A percentile compares a stretch with the other conserved stretches of the same genome.
phyloP scores from a whole-genome alignment of 2,888 invertebrate species.

The Scaeva pyrastri region DNA sequence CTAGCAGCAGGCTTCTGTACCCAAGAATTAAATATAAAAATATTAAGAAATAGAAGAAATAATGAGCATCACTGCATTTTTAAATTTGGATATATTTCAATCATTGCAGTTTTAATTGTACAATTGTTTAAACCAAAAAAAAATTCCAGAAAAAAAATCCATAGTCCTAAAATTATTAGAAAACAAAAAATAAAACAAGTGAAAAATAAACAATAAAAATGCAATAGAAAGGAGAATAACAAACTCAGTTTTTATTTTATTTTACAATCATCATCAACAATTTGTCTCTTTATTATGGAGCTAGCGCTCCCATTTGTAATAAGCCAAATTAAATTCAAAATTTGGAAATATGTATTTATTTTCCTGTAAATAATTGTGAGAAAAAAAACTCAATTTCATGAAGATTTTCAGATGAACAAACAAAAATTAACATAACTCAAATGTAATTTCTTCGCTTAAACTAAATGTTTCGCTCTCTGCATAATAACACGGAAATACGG shows the following conservation, averaged over 20 bases:
- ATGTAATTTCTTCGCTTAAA: no score
- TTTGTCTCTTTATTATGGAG: no score
- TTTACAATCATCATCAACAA: neutral
- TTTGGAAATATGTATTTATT: no score
- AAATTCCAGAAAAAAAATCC: conserved; percentile 40
- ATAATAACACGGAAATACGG: no score
- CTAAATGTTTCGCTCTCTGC: no score
- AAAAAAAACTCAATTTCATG: no score
- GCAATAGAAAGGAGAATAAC: conserved; percentile 17
- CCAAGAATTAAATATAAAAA: conserved; percentile 12
- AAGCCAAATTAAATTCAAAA: no score
- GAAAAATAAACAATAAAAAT: conserved; percentile 21
- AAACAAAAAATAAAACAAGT: conserved; percentile 39
- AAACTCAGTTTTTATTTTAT: neutral
- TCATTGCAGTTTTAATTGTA: conserved; percentile 55
- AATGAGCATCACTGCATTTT: conserved; percentile 34
- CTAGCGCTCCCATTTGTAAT: no score
- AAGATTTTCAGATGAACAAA: no score
- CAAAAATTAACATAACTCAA: no score
- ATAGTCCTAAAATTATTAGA: conserved; percentile 44
- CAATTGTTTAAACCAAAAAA: conserved; percentile 17
- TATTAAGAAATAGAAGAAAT: conserved; percentile 12
- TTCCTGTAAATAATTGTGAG: no score
- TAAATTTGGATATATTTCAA: conserved; percentile 32
- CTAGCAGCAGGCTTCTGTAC: conserved; percentile 59